Evolutionary conservation across 2,888 invertebrate species (phyloP), one percentile per base, ranked within the genome.

Genomic region (Spodoptera picta): DNA sequence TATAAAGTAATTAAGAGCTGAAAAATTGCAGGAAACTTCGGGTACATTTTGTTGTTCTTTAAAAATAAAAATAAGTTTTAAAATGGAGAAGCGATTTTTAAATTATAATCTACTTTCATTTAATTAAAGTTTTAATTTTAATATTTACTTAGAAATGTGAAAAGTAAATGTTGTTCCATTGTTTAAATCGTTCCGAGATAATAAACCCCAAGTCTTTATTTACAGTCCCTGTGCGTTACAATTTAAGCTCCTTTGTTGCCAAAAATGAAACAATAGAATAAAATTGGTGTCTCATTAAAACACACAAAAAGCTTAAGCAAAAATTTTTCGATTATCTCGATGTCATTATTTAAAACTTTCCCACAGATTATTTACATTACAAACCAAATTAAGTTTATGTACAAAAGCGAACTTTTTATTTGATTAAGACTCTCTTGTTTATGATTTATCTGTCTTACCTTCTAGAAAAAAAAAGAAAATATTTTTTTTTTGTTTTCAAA

Each of bases 171-270:
- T 64, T 51, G 59, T 57, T 44, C 56, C 61, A 63, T 67, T 72
- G 55, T 64, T 57, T 56, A 48, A 47, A 52, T 62, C 51, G 42
- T 9, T 36, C 50, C 44, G 49, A 27, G 48, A 55, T 54, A 55
- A 61, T 65, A 55, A 62, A 64, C 57, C 48, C 19, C 44, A 55
- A 56, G 36, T 49, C 61, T 60, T 74, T 64, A 63, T 65, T 58
- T 46, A 31, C 41, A 52, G 44, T 44, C 58, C 54, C 45, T 24
- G 47, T 60, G 59, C 47, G 52, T 55, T 60, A 59, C 56, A 62
- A 63, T 49, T 61, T 63, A 43, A 42, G 23, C 5, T 44, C 47
- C 24, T 49, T 59, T 54, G 51, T 57, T 58, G 47, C 48, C 54
- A 65, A 53, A 55, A 59, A 53, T 45, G 41, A 71, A 23, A 56